A percentile compares a stretch with the other conserved stretches of the same genome.
Evolutionary conservation across 2,113 vertebrate species (phyloP).

Genomic region (Astatoreochromis straeleni): DNA sequence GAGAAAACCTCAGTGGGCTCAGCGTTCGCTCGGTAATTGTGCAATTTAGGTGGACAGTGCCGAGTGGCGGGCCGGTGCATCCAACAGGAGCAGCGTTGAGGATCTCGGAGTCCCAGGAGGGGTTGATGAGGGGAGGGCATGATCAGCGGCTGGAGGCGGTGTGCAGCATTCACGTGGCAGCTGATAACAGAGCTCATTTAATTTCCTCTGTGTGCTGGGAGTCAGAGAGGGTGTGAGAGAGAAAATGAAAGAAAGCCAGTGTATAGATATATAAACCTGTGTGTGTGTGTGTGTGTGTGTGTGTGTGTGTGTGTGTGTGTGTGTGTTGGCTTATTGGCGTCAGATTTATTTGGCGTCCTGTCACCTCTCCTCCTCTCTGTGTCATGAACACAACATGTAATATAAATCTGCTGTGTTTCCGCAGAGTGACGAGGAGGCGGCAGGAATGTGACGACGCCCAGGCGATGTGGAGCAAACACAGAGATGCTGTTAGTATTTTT

Average conservation of each 20-base stretch:
- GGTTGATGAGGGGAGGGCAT: background rate
- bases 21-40: background rate
- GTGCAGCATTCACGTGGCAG: background rate
- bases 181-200: slow-evolving; percentile 16
- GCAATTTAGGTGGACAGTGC: background rate
- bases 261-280: background rate
- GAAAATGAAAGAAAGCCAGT: background rate
- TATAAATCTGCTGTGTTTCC: background rate
- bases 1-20: background rate
- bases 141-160: background rate
- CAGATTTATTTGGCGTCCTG: background rate
- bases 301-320: background rate
- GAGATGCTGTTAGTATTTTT: background rate
- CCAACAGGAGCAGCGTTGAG: background rate
- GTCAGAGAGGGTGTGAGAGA: background rate
- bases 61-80: background rate
- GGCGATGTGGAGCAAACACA: background rate
- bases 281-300: background rate
- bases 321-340: background rate
- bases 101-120: background rate
- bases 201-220: background rate
- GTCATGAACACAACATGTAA: background rate
- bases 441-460: background rate
- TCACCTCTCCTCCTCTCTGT: background rate
- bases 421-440: background rate